Conservation (phyloP, 2,797 vertebrate genomes). For the Fistularia tabacaria region DNA sequence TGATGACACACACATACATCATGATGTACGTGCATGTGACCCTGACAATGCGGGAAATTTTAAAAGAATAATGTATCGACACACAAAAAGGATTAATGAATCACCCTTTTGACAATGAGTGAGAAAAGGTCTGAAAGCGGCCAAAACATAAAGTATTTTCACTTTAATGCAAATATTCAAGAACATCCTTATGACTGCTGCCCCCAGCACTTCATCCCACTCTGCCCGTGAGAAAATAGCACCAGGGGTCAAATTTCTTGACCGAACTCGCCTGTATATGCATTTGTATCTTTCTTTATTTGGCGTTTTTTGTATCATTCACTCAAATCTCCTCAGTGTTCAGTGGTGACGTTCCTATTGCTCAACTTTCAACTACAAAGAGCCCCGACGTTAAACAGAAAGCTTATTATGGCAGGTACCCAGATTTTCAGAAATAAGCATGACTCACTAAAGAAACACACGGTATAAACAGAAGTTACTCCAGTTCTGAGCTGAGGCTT, state of each 20-base stretch:
- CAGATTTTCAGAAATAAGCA: conserved; percentile 70
- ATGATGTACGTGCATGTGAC: not conserved
- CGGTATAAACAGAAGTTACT: conserved; percentile 45
- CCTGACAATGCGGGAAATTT: too few relatives aligned
- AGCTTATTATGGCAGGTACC: conserved; percentile 75
- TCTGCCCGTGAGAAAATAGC: conserved; percentile 50
- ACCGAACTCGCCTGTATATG: conserved; percentile 15
- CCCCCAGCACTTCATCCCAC: conserved; percentile 35
- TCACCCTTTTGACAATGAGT: too few relatives aligned
- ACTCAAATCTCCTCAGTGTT: conserved; percentile 62
- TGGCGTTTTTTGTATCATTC: conserved; percentile 36
- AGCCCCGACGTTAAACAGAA: conserved; percentile 37
- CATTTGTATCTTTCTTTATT: conserved; percentile 8
- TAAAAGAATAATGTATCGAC: too few relatives aligned
- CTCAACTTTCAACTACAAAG: conserved; percentile 55
- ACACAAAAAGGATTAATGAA: too few relatives aligned
- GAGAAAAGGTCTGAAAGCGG: too few relatives aligned
- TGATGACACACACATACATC: too few relatives aligned
- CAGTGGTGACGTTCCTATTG: conserved; percentile 26
- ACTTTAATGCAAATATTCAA: conserved; percentile 14
- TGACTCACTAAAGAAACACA: conserved; percentile 69
- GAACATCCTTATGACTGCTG: conserved; percentile 31
- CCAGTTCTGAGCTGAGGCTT: conserved; percentile 41
- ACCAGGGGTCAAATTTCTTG: conserved; percentile 29
- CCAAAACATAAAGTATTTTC: not conserved